phyloP scores from a whole-genome alignment of 2,888 invertebrate species.

The Piscicola geometra region DNA sequence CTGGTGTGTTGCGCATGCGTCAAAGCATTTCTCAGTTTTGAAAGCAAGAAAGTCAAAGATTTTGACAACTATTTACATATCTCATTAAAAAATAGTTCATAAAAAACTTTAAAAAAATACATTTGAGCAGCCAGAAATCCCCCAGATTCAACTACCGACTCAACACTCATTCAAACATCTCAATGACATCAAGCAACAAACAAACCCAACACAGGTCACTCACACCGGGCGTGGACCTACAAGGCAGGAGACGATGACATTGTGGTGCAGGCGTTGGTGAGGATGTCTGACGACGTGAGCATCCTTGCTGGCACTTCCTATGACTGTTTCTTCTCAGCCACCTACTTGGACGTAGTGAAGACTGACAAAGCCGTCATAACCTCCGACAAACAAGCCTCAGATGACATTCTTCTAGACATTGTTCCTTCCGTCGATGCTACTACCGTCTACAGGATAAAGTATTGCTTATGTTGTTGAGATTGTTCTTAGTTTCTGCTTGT shows the following conservation, averaged over 20 bases:
- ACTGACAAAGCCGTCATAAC: background rate
- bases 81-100: too few species aligned
- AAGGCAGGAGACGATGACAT: slow-evolving; percentile 46
- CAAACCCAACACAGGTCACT: slow-evolving; percentile 36
- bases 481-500: background rate
- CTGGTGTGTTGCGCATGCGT: slow-evolving; percentile 43
- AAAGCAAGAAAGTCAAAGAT: too few species aligned
- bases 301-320: slow-evolving; percentile 40
- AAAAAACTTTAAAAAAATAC: too few species aligned
- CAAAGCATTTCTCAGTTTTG: background rate
- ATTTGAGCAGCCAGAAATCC: too few species aligned
- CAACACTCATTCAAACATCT: background rate
- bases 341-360: background rate
- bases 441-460: background rate
- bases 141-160: too few species aligned
- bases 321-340: slow-evolving; percentile 40
- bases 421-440: background rate
- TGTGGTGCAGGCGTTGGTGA: slow-evolving; percentile 45
- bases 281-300: slow-evolving; percentile 47
- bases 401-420: background rate
- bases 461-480: background rate
- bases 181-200: background rate
- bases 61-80: too few species aligned
- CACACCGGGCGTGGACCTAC: slow-evolving; percentile 38
- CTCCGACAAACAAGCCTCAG: background rate